A percentile compares a stretch with the other conserved stretches of the same genome.
Evolutionary conservation across 92 coral and sea anemone species (phyloP).

Genomic region (Virgularia gustaviana): DNA sequence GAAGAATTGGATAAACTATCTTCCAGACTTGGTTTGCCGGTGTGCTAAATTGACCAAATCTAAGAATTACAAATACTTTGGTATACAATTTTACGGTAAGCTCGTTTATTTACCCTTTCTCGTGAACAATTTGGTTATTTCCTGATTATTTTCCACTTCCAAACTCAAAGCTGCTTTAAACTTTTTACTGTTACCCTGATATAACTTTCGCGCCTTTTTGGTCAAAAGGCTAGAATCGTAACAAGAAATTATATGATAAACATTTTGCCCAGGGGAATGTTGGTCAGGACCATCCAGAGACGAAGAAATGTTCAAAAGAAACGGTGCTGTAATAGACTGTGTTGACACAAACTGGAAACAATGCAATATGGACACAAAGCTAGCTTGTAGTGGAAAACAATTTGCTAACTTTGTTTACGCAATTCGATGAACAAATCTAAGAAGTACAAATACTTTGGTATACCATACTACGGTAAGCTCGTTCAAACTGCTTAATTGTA

Average conservation of each 20-base stretch:
- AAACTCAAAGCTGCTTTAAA: too few species aligned
- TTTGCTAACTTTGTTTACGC: conserved; percentile 73
- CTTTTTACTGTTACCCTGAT: too few species aligned
- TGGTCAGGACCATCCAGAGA: conserved; percentile 35
- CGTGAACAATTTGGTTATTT: too few species aligned
- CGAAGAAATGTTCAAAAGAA: conserved; percentile 13
- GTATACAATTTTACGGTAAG: conserved; percentile 67
- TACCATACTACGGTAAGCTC: not conserved
- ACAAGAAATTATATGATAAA: too few species aligned
- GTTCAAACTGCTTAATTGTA: too few species aligned
- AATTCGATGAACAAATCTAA: conserved; percentile 6
- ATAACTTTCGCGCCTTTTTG: too few species aligned
- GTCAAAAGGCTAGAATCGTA: too few species aligned
- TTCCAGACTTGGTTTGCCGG: conserved; percentile 69
- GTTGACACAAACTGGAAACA: conserved; percentile 26
- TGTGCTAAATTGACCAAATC: conserved; percentile 60
- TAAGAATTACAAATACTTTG: conserved; percentile 54
- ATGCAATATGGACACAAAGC: not conserved
- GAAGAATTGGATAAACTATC: conserved; percentile 66
- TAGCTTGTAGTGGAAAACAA: conserved; percentile 72
- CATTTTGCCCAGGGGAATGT: conserved; percentile 19
- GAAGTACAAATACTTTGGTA: not conserved
- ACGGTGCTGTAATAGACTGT: not conserved
- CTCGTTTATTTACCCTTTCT: not conserved
- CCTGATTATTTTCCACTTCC: too few species aligned